Evolutionary conservation across 2,888 invertebrate genomes (phyloP), one percentile per base, ranked within the genome.

Genomic region (Ophion ventricosus): DNA sequence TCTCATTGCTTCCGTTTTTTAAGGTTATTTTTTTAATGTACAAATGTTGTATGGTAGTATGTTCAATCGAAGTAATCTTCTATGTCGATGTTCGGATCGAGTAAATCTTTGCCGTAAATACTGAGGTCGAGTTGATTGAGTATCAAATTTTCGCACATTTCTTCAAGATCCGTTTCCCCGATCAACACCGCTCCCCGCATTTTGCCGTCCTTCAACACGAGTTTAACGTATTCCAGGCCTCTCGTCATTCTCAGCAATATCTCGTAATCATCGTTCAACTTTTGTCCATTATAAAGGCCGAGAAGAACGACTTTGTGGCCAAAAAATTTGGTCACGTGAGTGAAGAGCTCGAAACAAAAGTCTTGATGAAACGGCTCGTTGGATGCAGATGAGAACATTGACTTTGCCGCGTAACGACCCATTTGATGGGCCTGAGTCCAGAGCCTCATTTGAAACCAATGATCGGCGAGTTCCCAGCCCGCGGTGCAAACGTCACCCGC

Each of bases 361-460:
- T 99, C 99, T 94, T 97, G 97, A 79, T 96, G 94, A 17, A 97
- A 94, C 86, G 95, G 94, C 93, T 97, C 96, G 8, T 95, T 94
- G 14, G 93, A 94, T 8, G 95, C 91, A 85, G 94, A 94, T 0
- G 95, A 95, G 84, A 95, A 95, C 97, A 99, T 99, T 80, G 97
- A 96, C 92, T 97, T 97, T 0, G 98, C 99, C 29, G 98, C 98
- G 95, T 98, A 98, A 77, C 96, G 95, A 11, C 99, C 99, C 99
- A 99, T 99, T 94, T 99, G 99, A 77, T 98, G 94, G 0, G 99
- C 99, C 94, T 99, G 99, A 0, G 98, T 98, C 99, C 99, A 99
- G 54, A 99, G 94, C 82, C 98, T 95, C 96, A 99, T 97, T 94
- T 99, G 97, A 92, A 98, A 97, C 98, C 98, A 98, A 91, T 98